These are phyloP conservation scores for Indicator maculatus DNA, from an alignment of 2,113 vertebrate species.

Conservation along the genomic window DNA sequence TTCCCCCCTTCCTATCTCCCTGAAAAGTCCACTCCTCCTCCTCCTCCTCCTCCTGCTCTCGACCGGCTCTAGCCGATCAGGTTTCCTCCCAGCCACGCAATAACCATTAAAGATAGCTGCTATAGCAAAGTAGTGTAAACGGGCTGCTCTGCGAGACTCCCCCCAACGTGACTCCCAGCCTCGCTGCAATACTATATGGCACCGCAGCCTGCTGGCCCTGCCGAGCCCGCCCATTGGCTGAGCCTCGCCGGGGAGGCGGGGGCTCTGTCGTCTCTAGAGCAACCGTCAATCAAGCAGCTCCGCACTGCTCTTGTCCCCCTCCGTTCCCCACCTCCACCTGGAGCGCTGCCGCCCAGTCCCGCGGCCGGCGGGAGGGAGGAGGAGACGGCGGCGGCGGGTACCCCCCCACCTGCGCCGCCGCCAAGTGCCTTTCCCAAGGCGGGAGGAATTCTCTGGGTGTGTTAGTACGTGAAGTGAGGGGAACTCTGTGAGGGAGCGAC, in stretches of 20 bases:
- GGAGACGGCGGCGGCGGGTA: background rate
- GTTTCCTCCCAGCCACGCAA: conserved; percentile 95
- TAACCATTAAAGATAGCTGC: conserved; percentile 90
- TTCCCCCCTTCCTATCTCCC: conserved; percentile 69
- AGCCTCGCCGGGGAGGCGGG: conserved; percentile 51
- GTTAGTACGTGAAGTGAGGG: rapidly evolving
- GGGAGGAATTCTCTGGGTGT: background rate
- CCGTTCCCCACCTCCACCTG: conserved; percentile 69
- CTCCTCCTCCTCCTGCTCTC: conserved; percentile 64
- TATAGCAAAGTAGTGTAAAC: conserved; percentile 84
- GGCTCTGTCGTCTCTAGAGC: conserved; percentile 37
- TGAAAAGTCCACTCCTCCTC: conserved; percentile 84
- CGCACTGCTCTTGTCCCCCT: background rate
- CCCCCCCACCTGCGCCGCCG: background rate
- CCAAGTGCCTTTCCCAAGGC: too few relatives aligned
- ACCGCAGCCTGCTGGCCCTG: conserved; percentile 65
- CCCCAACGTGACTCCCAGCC: conserved; percentile 76
- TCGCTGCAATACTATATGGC: conserved; percentile 77
- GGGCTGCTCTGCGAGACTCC: conserved; percentile 79
- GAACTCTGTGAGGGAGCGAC: background rate
- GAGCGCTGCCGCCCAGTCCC: background rate
- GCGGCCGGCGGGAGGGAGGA: background rate
- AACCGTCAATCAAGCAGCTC: conserved; percentile 75
- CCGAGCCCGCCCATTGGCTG: conserved; percentile 73
- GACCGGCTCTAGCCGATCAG: conserved; percentile 89